phyloP scores from a whole-genome alignment of 1,140 invertebrate genomes.

The Samia ricini region DNA sequence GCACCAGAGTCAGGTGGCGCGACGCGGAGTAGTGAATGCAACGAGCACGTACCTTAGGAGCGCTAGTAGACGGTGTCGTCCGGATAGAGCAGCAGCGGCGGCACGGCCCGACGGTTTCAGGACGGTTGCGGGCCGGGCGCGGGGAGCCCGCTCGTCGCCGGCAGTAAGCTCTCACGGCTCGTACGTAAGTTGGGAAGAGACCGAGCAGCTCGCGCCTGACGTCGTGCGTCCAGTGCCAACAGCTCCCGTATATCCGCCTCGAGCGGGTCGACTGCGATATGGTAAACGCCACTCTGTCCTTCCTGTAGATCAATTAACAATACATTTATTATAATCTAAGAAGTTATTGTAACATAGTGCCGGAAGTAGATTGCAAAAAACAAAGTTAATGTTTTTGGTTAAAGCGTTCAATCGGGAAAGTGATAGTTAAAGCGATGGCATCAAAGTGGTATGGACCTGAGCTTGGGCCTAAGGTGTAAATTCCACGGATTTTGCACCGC shows the following conservation, averaged over 20 bases:
- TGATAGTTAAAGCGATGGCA: too few relatives aligned
- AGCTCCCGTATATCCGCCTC: conserved; percentile 74
- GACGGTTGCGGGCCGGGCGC: conserved; percentile 14
- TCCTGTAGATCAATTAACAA: neutral
- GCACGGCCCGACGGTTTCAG: conserved; percentile 21
- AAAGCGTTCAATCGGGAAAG: too few relatives aligned
- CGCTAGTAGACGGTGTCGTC: conserved; percentile 65
- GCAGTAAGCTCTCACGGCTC: conserved; percentile 81
- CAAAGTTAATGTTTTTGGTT: too few relatives aligned
- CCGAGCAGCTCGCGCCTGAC: conserved; percentile 75
- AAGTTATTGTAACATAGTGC: too few relatives aligned
- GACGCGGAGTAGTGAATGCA: neutral
- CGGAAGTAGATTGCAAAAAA: too few relatives aligned
- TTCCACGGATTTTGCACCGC: too few relatives aligned
- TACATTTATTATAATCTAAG: too few relatives aligned
- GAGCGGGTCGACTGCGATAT: conserved; percentile 66
- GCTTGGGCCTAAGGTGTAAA: too few relatives aligned
- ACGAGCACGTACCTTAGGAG: neutral
- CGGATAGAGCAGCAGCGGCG: conserved; percentile 44
- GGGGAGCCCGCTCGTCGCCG: conserved; percentile 19
- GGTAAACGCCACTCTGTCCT: conserved; percentile 54
- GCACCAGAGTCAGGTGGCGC: too few relatives aligned
- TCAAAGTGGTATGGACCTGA: too few relatives aligned
- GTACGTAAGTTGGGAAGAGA: conserved; percentile 83
- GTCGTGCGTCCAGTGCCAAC: conserved; percentile 75